A percentile compares a stretch with the other conserved stretches of the same genome.
phyloP scores from a whole-genome alignment of 1,140 invertebrate species.

The Lithobius niger region DNA sequence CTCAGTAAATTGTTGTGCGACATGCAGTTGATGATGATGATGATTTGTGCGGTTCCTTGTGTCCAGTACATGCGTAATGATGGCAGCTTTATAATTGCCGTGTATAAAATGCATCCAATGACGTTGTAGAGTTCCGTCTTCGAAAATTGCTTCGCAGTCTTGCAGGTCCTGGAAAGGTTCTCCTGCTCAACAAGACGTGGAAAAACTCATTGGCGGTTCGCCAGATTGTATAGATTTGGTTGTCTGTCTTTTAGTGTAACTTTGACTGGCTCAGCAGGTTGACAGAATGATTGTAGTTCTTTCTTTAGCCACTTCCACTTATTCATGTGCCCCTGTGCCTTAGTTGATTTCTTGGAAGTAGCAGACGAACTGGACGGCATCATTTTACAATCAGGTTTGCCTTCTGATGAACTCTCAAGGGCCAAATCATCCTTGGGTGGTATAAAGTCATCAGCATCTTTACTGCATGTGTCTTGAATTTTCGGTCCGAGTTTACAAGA shows the following conservation, averaged over 20 bases:
- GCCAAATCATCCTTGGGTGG: not conserved
- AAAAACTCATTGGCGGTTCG: constrained; percentile 2
- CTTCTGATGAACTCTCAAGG: not conserved
- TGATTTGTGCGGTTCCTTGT: no score
- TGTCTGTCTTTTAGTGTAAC: not conserved
- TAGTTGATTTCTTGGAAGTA: not conserved
- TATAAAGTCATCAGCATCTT: not conserved
- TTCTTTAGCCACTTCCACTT: constrained; percentile 5
- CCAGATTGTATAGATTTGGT: not conserved
- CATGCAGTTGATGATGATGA: no score
- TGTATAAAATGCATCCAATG: not conserved
- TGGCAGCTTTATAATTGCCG: not conserved
- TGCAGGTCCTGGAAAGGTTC: not conserved
- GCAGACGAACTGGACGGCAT: not conserved
- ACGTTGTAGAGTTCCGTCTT: constrained; percentile 1
- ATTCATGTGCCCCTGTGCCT: not conserved
- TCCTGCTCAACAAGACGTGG: not conserved
- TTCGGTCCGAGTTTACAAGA: no score
- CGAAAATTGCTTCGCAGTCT: not conserved
- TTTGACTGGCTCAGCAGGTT: constrained; percentile 7
- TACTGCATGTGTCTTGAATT: no score
- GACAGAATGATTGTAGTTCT: not conserved
- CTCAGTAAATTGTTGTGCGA: not conserved
- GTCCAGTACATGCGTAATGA: not conserved
- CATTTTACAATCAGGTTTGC: not conserved